Percentiles rank a stretch among this genome's conserved stretches.
Conservation (phyloP, 1,140 invertebrate genomes). For the Hyposmocoma kahamanoa region DNA sequence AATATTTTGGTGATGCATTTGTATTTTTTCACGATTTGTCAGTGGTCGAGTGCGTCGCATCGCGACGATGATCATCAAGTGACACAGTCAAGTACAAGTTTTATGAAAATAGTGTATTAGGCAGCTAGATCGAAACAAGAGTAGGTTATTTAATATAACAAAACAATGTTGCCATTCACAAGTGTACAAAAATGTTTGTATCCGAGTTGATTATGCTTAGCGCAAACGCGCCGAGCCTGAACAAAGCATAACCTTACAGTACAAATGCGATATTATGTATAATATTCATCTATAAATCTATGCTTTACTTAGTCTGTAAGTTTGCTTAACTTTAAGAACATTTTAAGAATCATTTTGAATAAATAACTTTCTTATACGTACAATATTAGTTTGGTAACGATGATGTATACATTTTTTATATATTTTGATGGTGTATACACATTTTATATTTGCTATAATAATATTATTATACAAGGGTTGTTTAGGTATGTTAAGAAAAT, state of each 20-base stretch:
- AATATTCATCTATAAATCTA: slow-evolving; percentile 55
- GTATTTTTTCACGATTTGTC: too few relatives aligned
- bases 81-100: slow-evolving; percentile 33
- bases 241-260: slow-evolving; percentile 60
- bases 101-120: slow-evolving; percentile 14
- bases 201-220: slow-evolving; percentile 7
- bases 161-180: slow-evolving; percentile 33
- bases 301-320: slow-evolving; percentile 65
- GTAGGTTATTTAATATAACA: slow-evolving; percentile 13
- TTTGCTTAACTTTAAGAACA: slow-evolving; percentile 38
- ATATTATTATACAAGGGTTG: slow-evolving; percentile 42
- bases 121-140: slow-evolving; percentile 28
- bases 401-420: slow-evolving; percentile 35
- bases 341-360: slow-evolving; percentile 23
- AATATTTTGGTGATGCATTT: too few relatives aligned
- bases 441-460: too few relatives aligned
- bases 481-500: slow-evolving; percentile 45
- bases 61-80: too few relatives aligned
- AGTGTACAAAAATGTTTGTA: slow-evolving; percentile 22
- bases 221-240: background rate
- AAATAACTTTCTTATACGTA: slow-evolving; percentile 44
- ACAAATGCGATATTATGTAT: slow-evolving; percentile 65
- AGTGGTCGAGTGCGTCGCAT: too few relatives aligned
- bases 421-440: too few relatives aligned
- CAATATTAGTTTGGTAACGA: slow-evolving; percentile 37